These are phyloP conservation scores for Chroicocephalus ridibundus DNA, from an alignment of 2,113 vertebrate species.

Conservation along the genomic window DNA sequence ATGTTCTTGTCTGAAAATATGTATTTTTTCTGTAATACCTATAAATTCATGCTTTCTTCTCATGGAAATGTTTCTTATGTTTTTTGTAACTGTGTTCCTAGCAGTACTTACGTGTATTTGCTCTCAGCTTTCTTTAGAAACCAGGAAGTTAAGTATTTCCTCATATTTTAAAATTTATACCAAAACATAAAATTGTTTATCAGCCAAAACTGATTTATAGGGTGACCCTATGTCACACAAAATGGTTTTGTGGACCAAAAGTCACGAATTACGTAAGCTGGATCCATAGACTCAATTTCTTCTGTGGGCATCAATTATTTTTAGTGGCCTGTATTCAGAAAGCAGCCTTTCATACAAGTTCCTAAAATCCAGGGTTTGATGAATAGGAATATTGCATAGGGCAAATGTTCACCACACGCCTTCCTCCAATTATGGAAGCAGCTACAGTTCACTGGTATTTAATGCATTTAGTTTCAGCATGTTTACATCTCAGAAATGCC, in stretches of 20 bases:
- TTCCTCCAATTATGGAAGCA: neutral
- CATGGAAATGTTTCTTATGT: neutral
- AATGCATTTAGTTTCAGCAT: neutral
- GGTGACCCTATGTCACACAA: neutral
- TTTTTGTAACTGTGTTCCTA: neutral
- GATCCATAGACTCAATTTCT: neutral
- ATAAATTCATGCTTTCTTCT: neutral
- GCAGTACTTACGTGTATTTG: neutral
- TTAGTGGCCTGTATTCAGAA: neutral
- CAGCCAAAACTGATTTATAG: neutral
- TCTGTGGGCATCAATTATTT: neutral
- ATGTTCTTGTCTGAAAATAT: neutral
- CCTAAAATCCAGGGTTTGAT: neutral
- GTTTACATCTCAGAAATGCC: neutral
- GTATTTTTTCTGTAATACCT: neutral
- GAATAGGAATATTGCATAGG: neutral
- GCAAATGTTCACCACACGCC: fast-evolving
- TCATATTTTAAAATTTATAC: neutral
- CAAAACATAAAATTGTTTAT: neutral
- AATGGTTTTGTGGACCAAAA: neutral
- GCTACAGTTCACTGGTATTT: neutral
- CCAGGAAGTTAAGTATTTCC: neutral
- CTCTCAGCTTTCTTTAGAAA: neutral
- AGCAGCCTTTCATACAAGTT: neutral
- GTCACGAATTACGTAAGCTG: neutral